phyloP scores from a whole-genome alignment of 2,888 invertebrate genomes.

The Philopedon plagiatum region DNA sequence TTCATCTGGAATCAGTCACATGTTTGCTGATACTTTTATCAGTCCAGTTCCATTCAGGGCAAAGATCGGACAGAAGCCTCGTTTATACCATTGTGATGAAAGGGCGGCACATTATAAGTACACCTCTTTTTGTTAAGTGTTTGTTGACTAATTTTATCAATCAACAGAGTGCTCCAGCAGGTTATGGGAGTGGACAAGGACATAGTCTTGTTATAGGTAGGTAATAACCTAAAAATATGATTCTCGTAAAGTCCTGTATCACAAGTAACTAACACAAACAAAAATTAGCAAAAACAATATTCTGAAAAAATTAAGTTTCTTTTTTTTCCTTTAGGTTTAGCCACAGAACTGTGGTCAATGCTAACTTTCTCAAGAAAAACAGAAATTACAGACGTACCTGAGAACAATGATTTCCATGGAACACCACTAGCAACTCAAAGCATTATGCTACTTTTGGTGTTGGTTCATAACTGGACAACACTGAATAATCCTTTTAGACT shows the following conservation, averaged over 20 bases:
- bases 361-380: slow-evolving; percentile 76
- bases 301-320: too few relatives aligned
- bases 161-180: slow-evolving; percentile 78
- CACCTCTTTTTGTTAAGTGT: slow-evolving; percentile 84
- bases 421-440: slow-evolving; percentile 92
- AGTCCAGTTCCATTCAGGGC: slow-evolving; percentile 84
- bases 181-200: slow-evolving; percentile 73
- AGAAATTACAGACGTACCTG: slow-evolving; percentile 58
- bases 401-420: slow-evolving; percentile 65
- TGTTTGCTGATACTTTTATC: slow-evolving; percentile 89
- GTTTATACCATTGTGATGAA: slow-evolving; percentile 81
- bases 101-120: slow-evolving; percentile 81
- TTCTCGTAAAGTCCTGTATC: not conserved
- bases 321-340: slow-evolving; percentile 65
- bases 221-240: slow-evolving; percentile 10
- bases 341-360: slow-evolving; percentile 86
- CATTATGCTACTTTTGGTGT: slow-evolving; percentile 85
- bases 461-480: slow-evolving; percentile 92
- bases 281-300: too few relatives aligned
- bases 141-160: slow-evolving; percentile 83
- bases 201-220: slow-evolving; percentile 85
- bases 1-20: slow-evolving; percentile 91
- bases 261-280: too few relatives aligned
- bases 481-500: slow-evolving; percentile 88
- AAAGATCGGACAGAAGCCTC: slow-evolving; percentile 76